Conservation (phyloP, 2,797 vertebrate species). For the Oryzias dopingdopingensis region DNA sequence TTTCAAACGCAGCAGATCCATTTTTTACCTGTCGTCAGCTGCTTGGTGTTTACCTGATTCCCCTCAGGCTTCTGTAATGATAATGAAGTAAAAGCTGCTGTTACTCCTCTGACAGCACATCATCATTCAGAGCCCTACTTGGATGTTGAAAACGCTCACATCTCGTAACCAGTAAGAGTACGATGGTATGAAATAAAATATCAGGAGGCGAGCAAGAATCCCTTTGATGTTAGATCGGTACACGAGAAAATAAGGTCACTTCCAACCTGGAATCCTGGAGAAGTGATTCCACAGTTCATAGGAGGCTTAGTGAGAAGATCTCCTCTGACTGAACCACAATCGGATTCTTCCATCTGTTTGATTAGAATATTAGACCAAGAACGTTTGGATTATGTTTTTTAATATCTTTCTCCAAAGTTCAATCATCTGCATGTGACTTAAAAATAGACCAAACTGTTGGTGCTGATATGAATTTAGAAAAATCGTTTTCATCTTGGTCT, state of each 20-base stretch:
- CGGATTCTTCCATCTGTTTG: slow-evolving; percentile 31
- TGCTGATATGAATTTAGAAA: slow-evolving; percentile 60
- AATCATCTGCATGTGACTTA: slow-evolving; percentile 53
- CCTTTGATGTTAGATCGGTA: slow-evolving; percentile 52
- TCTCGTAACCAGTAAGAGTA: slow-evolving; percentile 9
- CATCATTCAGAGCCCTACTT: too few relatives aligned
- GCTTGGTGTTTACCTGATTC: slow-evolving; percentile 4
- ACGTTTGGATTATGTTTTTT: slow-evolving; percentile 29
- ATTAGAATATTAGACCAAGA: slow-evolving; percentile 36
- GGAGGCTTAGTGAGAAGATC: background rate
- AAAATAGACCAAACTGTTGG: slow-evolving; percentile 25
- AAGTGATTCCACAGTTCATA: slow-evolving; percentile 14
- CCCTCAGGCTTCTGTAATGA: slow-evolving; percentile 4
- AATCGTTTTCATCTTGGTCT: slow-evolving; percentile 55
- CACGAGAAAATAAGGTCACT: slow-evolving; percentile 26
- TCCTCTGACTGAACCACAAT: slow-evolving; percentile 23
- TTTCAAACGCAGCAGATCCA: slow-evolving; percentile 4
- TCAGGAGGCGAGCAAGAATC: slow-evolving; percentile 25
- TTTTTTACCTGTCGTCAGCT: slow-evolving; percentile 18
- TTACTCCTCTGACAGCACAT: too few relatives aligned
- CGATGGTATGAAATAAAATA: slow-evolving; percentile 20
- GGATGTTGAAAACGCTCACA: background rate
- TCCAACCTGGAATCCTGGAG: slow-evolving; percentile 2
- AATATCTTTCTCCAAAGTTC: slow-evolving; percentile 55
- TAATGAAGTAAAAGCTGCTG: too few relatives aligned